Evolutionary conservation across 23 tunicate species (phyloP).

Genomic region (Trididemnum miniatum): DNA sequence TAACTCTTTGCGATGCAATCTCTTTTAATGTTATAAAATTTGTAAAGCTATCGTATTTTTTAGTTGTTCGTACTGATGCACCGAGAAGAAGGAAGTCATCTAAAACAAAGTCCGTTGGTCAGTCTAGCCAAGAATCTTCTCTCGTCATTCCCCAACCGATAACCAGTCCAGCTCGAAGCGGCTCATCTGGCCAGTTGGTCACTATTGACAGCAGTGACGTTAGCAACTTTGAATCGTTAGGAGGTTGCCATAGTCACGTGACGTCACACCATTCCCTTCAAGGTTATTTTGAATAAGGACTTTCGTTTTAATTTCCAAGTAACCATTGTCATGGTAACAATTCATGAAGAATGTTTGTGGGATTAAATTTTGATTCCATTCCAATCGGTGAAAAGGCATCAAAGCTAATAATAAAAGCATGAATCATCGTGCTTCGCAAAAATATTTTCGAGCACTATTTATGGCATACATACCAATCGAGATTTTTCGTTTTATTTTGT

Average conservation of each 20-base stretch:
- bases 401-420: no score
- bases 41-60: background rate
- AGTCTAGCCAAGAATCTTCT: background rate
- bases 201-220: background rate
- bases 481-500: no score
- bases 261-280: constrained; percentile 17
- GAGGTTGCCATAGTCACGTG: background rate
- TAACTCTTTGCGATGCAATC: no score
- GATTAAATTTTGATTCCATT: no score
- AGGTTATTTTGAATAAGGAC: background rate
- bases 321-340: no score
- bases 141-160: background rate
- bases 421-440: no score
- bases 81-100: constrained; percentile 7
- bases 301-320: no score
- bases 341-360: no score
- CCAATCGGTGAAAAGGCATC: no score
- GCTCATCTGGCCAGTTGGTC: background rate
- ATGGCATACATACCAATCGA: no score
- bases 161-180: background rate
- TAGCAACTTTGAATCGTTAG: background rate
- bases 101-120: background rate
- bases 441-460: no score
- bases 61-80: constrained; percentile 29
- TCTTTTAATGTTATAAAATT: no score